Percentiles rank a stretch among this genome's conserved stretches.
Evolutionary conservation across 2,797 vertebrate species (phyloP).

Genomic region (Scomberomorus guttatus): DNA sequence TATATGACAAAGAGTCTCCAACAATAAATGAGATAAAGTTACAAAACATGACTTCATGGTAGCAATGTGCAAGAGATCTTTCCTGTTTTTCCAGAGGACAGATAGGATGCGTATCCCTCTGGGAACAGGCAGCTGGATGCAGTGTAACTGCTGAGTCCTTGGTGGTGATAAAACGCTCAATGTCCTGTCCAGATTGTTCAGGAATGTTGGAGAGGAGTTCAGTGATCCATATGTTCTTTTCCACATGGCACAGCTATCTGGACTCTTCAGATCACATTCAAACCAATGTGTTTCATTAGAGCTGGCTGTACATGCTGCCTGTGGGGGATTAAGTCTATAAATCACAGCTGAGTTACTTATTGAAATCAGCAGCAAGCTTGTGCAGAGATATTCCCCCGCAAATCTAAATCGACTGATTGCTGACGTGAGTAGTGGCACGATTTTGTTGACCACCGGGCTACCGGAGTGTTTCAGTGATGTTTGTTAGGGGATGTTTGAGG

Average conservation of each 20-base stretch:
- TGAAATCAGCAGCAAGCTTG: constrained; percentile 71
- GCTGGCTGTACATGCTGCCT: constrained; percentile 64
- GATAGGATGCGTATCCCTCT: constrained; percentile 52
- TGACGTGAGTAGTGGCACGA: constrained; percentile 36
- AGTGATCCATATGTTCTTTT: constrained; percentile 79
- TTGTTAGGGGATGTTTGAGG: not conserved
- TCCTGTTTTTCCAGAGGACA: constrained; percentile 57
- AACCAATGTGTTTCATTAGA: constrained; percentile 79
- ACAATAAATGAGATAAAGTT: constrained; percentile 35
- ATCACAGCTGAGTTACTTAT: constrained; percentile 70
- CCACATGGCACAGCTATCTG: constrained; percentile 68
- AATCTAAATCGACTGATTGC: constrained; percentile 64
- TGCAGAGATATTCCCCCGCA: constrained; percentile 52
- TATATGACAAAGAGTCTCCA: constrained; percentile 1
- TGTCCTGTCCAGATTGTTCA: constrained; percentile 83
- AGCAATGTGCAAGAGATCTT: constrained; percentile 28
- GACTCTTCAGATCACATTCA: constrained; percentile 71
- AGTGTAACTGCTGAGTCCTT: constrained; percentile 55
- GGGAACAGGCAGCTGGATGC: constrained; percentile 59
- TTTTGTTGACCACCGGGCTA: constrained; percentile 33
- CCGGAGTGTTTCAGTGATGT: constrained; percentile 33
- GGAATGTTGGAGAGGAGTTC: constrained; percentile 78
- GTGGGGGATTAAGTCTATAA: constrained; percentile 77
- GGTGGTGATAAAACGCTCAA: constrained; percentile 77
- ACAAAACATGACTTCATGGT: constrained; percentile 29